Conservation (phyloP, 1,140 invertebrate species). For the Hyposmocoma kahamanoa region DNA sequence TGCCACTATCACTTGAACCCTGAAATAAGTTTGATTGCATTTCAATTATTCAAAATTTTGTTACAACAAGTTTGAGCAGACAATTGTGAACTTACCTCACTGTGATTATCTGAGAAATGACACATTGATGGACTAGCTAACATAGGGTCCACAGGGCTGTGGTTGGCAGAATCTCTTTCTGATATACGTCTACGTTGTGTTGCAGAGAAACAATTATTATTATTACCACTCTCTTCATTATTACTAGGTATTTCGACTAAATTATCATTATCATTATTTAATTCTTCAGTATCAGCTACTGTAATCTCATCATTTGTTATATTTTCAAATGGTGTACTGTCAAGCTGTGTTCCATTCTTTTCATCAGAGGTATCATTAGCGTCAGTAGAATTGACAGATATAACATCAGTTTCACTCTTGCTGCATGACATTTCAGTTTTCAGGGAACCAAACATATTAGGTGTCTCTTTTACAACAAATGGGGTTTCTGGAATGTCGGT, state of each 20-base stretch:
- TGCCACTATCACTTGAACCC: constrained; percentile 85
- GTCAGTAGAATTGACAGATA: constrained; percentile 23
- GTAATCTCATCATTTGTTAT: constrained; percentile 30
- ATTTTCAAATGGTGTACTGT: constrained; percentile 25
- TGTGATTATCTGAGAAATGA: constrained; percentile 79
- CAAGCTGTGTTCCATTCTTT: constrained; percentile 25
- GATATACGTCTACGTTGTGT: constrained; percentile 67
- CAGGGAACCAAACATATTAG: constrained; percentile 33
- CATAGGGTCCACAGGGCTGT: constrained; percentile 79
- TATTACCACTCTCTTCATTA: constrained; percentile 39
- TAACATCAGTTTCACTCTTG: constrained; percentile 27
- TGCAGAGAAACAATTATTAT: constrained; percentile 52
- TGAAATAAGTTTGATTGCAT: constrained; percentile 41
- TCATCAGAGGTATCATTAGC: constrained; percentile 21
- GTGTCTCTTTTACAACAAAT: constrained; percentile 33
- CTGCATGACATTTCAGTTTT: constrained; percentile 28
- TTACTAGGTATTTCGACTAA: constrained; percentile 40
- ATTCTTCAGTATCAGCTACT: constrained; percentile 37
- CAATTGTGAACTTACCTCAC: constrained; percentile 72
- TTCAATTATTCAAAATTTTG: neutral
- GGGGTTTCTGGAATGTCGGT: constrained; percentile 22
- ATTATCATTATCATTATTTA: constrained; percentile 43
- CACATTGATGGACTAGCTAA: constrained; percentile 77
- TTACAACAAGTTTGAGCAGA: constrained; percentile 3
- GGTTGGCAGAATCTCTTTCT: constrained; percentile 79